Evolutionary conservation across 2,113 vertebrate species (phyloP).

Genomic region (Eubucco bourcierii): DNA sequence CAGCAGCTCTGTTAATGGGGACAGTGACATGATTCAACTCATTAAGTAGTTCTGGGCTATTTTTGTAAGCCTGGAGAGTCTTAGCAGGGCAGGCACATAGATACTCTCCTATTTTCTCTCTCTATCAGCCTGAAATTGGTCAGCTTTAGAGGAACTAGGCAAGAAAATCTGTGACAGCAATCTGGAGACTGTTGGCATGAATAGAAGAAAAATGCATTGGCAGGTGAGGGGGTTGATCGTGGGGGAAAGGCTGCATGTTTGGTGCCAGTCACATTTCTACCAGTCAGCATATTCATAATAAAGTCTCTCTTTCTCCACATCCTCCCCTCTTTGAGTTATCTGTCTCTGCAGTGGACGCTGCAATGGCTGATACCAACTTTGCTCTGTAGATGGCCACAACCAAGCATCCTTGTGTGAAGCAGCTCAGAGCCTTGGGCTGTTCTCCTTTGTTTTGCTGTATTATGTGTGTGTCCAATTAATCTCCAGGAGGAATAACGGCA

Average conservation of each 20-base stretch:
- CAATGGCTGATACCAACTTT: background rate
- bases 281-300: background rate
- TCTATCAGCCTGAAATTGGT: background rate
- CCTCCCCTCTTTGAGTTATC: background rate
- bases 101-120: background rate
- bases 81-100: background rate
- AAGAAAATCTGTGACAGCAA: background rate
- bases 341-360: background rate
- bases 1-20: background rate
- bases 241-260: background rate
- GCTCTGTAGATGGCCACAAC: background rate
- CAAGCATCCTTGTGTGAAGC: background rate
- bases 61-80: background rate
- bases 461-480: background rate
- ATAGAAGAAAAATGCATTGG: background rate
- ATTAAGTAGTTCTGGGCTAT: background rate
- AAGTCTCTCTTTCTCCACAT: background rate
- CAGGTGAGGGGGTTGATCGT: background rate
- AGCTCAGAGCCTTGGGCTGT: background rate
- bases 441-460: background rate
- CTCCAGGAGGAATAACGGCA: background rate
- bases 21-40: background rate
- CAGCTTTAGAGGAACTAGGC: background rate
- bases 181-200: background rate
- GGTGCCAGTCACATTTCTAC: background rate